Evolutionary conservation across 1,140 invertebrate genomes (phyloP), one percentile per base, ranked within the genome.

Genomic region (Pseudomyrmex cubaensis): DNA sequence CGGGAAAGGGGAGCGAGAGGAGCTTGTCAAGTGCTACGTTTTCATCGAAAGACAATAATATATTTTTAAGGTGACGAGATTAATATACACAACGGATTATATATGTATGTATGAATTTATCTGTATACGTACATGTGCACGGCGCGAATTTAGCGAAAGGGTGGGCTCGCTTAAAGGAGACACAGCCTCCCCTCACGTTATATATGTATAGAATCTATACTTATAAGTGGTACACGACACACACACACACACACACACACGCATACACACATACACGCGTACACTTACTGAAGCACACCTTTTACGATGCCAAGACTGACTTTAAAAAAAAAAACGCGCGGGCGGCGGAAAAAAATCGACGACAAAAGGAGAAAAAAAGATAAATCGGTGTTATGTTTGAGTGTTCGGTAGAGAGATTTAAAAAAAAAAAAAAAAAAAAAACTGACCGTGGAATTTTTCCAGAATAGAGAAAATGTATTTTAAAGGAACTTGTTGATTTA

Each of bases 21-120:
- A 62, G 52, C 83, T 91, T 88, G 35, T 35, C 35, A 90, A 94
- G 93, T 93, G 93, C 92, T 92, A 93, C 90, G 91, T 94, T 93
- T 93, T 92, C 92, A 93, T 94, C 90, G 89, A 94, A 94, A 91
- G 94, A 94, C 94, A 94, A 94, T 94, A 94, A 94, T 94, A 91
- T 94, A 94, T 93, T 93, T 93, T 93, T 94, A 94, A 94, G 93
- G 83, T 86, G 77, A 69, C 50, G 83, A 87, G 69, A 86, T 89
- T 87, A 83, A 82, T 88, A 87, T 86, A 88, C 59, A 87, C 84
- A 87, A 52, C 69, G 59, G 12, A 74, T 73, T 67, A 83, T 85
- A 56, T 54, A 59, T 69, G 62, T 89, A 89, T 82, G 76, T 89
- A 89, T 83, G 83, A 91, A 90, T 90, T 85, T 89, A 89, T 84